phyloP scores from a whole-genome alignment of 2,113 vertebrate species.

The Charina bottae region DNA sequence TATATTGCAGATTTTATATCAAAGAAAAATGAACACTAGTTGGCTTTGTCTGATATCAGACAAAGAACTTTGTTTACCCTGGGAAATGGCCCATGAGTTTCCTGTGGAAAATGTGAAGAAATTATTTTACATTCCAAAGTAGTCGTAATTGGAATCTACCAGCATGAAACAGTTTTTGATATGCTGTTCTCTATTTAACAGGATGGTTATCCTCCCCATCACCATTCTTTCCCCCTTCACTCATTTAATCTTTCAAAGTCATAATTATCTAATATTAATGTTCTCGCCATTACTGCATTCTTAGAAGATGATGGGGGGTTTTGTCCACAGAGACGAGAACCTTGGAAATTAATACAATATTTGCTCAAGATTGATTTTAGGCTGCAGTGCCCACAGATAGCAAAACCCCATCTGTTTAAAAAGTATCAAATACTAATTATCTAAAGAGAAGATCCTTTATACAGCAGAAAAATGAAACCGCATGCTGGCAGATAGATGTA shows the following conservation, averaged over 20 bases:
- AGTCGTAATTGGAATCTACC: conserved; percentile 19
- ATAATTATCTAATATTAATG: conserved; percentile 78
- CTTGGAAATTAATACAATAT: conserved; percentile 73
- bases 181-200: conserved; percentile 43
- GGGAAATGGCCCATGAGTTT: background rate
- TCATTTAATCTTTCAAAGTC: conserved; percentile 68
- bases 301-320: conserved; percentile 55
- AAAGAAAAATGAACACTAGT: background rate
- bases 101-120: background rate
- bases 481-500: conserved; percentile 51
- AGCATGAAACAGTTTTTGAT: conserved; percentile 32
- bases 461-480: conserved; percentile 62
- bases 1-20: background rate
- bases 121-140: background rate
- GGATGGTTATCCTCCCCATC: conserved; percentile 46
- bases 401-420: conserved; percentile 75
- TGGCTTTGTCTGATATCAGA: background rate
- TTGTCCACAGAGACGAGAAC: conserved; percentile 75
- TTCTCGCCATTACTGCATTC: conserved; percentile 63
- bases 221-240: conserved; percentile 15
- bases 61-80: background rate
- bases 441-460: conserved; percentile 42
- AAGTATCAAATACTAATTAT: conserved; percentile 76
- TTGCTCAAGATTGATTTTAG: conserved; percentile 77
- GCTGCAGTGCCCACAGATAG: conserved; percentile 67